Conservation (phyloP, 2,888 invertebrate genomes). For the Agrilus cyanescens region DNA sequence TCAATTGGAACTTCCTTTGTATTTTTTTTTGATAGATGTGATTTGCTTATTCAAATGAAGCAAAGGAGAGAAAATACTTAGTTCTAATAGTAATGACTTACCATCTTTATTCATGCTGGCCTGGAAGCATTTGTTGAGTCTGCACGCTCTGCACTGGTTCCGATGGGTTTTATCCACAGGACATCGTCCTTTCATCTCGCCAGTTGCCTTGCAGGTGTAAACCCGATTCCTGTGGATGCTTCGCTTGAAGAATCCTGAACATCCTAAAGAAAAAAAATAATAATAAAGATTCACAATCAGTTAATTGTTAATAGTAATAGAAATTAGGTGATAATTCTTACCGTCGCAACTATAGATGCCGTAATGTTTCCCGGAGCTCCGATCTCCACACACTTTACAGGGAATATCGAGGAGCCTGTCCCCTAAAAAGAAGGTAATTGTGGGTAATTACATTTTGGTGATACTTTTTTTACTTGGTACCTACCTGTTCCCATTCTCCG, state of each 20-base stretch:
- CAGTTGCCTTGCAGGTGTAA: conserved; percentile 94
- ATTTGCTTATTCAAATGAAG: too few relatives aligned
- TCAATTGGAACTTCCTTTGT: too few relatives aligned
- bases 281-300: background rate
- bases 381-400: conserved; percentile 97
- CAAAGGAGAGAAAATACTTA: too few relatives aligned
- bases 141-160: conserved; percentile 93
- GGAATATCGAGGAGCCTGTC: conserved; percentile 96
- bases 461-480: conserved; percentile 8
- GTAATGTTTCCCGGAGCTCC: conserved; percentile 98
- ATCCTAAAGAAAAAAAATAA: conserved; percentile 46
- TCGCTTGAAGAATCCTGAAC: conserved; percentile 92
- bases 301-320: background rate
- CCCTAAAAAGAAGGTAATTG: conserved; percentile 64
- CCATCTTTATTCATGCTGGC: conserved; percentile 98
- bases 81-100: conserved; percentile 45
- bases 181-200: conserved; percentile 83
- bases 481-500: conserved; percentile 67
- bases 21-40: too few relatives aligned
- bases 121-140: conserved; percentile 89
- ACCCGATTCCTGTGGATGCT: conserved; percentile 93
- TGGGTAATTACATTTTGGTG: conserved; percentile 13
- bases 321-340: conserved; percentile 35
- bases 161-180: conserved; percentile 95
- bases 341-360: conserved; percentile 99